phyloP scores from a whole-genome alignment of 2,797 vertebrate genomes.

The Falco cherrug region DNA sequence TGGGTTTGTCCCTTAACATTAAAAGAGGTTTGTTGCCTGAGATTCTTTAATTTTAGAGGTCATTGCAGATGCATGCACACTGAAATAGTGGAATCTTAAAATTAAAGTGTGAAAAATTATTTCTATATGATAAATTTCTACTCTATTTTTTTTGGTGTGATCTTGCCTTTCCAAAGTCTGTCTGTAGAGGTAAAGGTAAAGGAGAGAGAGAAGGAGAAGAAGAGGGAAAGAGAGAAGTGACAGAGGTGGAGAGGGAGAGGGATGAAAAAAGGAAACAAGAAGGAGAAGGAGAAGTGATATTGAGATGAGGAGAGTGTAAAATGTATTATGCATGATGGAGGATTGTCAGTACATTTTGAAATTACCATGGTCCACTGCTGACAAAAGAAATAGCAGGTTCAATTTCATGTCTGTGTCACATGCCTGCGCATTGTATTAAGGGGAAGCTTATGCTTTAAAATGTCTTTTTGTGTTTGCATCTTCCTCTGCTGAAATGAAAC shows the following conservation, averaged over 20 bases:
- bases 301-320: neutral
- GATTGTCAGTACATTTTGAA: neutral
- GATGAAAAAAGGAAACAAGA: neutral
- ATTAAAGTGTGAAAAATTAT: neutral
- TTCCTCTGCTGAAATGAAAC: neutral
- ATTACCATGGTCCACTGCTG: neutral
- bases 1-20: neutral
- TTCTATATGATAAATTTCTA: neutral
- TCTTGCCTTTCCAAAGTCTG: neutral
- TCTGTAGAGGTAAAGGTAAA: neutral
- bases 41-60: neutral
- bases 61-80: neutral
- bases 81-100: neutral
- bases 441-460: neutral
- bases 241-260: neutral
- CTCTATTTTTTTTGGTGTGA: neutral
- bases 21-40: fast-evolving
- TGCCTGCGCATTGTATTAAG: neutral
- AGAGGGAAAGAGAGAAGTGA: neutral
- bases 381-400: neutral
- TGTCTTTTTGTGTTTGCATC: neutral
- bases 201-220: neutral
- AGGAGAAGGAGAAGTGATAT: neutral
- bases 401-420: neutral
- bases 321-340: neutral